Evolutionary conservation across 2,888 invertebrate species (phyloP), one percentile per base, ranked within the genome.

Genomic region (Anaspis maculata): DNA sequence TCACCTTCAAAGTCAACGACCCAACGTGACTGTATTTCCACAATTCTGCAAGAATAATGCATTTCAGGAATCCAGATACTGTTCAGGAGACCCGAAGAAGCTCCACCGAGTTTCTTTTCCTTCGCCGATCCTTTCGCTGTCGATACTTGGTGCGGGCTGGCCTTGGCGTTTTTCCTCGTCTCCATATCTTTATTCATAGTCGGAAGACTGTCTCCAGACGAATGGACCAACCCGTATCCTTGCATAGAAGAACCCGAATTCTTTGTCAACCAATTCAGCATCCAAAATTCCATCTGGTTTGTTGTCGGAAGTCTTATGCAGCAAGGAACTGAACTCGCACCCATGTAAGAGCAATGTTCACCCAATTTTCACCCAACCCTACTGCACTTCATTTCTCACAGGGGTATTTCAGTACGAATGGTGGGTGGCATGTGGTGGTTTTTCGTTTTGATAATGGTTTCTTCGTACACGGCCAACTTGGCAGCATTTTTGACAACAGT

Each of bases 401-500:
- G 91, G 54, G 89, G 91, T 3, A 79, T 84, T 12, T 90, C 90
- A 0, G 92, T 92, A 0, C 73, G 92, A 42, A 82, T 90, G 69
- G 80, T 91, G 4, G 91, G 88, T 3, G 84, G 86, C 39, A 80
- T 82, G 55, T 86, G 86, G 90, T 89, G 87, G 83, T 90, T 90
- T 57, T 91, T 91, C 58, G 87, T 86, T 0, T 67, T 91, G 22
- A 88, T 91, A 51, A 83, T 87, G 74, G 83, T 86, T 1, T 77
- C 83, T 1, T 89, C 90, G 0, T 92, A 92, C 57, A 90, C 90
- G 0, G 91, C 91, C 9, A 91, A 92, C 64, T 71, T 92, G 43
- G 91, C 91, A 22, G 92, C 92, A 1, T 91, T 89, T 58, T 69
- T 92, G 9, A 90, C 91, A 0, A 79, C 88, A 0, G 90, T 91